phyloP scores from a whole-genome alignment of 2,797 vertebrate genomes.

The Zalophus californianus region DNA sequence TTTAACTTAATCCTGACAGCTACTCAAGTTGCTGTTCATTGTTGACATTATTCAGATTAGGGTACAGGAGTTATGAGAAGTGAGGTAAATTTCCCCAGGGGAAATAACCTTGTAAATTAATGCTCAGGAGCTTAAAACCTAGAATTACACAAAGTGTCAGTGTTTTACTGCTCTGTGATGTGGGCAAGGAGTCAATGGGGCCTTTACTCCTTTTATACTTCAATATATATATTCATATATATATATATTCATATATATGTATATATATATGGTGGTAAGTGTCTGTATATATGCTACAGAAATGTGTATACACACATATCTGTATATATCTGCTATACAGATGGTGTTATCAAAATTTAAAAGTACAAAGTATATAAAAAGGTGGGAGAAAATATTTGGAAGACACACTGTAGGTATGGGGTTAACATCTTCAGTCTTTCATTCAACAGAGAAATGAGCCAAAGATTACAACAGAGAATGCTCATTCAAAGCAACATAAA shows the following conservation, averaged over 20 bases:
- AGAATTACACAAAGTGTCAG: not conserved
- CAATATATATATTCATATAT: not conserved
- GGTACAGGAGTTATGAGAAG: not conserved
- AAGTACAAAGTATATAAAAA: not conserved
- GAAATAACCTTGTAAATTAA: not conserved
- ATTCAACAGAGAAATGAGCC: slow-evolving; percentile 1
- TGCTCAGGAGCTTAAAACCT: slow-evolving; percentile 36
- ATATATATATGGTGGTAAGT: not conserved
- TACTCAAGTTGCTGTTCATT: slow-evolving; percentile 29
- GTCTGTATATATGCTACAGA: not conserved
- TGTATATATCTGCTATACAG: not conserved
- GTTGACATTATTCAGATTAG: slow-evolving; percentile 43
- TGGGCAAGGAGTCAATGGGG: not conserved
- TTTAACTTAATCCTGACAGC: slow-evolving; percentile 24
- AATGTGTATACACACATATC: not conserved
- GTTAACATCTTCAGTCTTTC: slow-evolving; percentile 4
- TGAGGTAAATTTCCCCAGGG: not conserved
- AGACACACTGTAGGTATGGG: not conserved
- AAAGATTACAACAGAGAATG: not conserved
- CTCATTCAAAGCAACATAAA: not conserved
- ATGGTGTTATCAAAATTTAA: not conserved
- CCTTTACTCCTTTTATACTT: not conserved
- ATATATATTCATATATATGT: no score
- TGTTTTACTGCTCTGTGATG: not conserved
- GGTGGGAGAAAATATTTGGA: not conserved